These are phyloP conservation scores for Tuta absoluta DNA, from an alignment of 2,888 invertebrate genomes.

Conservation along the genomic window DNA sequence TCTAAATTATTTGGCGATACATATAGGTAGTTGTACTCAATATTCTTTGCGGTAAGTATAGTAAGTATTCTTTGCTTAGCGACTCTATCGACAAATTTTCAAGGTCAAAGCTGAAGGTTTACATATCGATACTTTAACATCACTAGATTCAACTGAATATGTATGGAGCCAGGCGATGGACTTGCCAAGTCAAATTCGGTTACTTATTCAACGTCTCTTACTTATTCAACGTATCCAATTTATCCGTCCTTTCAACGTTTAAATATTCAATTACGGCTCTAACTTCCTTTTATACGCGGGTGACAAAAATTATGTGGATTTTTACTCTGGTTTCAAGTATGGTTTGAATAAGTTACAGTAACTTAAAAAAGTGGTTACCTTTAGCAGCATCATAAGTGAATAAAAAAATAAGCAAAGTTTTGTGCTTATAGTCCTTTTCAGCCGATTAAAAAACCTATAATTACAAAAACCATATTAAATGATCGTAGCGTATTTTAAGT, in stretches of 20 bases:
- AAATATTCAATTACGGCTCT: slow-evolving; percentile 18
- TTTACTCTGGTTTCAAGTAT: not conserved
- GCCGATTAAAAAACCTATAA: no score
- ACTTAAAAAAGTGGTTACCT: not conserved
- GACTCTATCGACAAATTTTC: not conserved
- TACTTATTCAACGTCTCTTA: slow-evolving; percentile 61
- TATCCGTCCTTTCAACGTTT: slow-evolving; percentile 46
- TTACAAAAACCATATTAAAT: no score
- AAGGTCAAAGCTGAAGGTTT: not conserved
- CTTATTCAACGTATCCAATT: slow-evolving; percentile 62
- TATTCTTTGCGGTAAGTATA: no score
- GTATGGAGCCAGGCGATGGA: slow-evolving; percentile 56
- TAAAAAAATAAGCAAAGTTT: no score
- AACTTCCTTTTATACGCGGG: slow-evolving; percentile 5
- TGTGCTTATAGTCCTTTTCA: no score
- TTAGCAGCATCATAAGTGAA: no score
- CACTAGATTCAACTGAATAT: slow-evolving; percentile 56
- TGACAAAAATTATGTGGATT: not conserved
- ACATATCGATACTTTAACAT: not conserved
- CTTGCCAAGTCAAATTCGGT: slow-evolving; percentile 74
- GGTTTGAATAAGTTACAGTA: not conserved
- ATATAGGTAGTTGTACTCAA: no score
- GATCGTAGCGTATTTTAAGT: no score
- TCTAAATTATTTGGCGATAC: no score
- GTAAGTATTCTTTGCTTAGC: not conserved